Evolutionary conservation across 2,113 vertebrate species (phyloP), one percentile per base, ranked within the genome.

Genomic region (Lampris megalopsis): DNA sequence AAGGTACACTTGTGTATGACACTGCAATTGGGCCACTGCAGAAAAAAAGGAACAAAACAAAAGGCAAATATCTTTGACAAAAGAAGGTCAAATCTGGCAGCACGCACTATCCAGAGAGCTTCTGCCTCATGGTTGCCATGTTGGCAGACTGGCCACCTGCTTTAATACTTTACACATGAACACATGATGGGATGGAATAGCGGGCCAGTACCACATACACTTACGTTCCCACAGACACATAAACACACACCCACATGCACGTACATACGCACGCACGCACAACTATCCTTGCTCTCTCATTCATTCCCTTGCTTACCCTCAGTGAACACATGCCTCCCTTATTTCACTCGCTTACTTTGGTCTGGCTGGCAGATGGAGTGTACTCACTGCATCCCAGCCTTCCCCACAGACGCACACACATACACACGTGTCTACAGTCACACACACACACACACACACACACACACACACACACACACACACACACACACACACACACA

Each of bases 331-430:
- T 82, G 79, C 77, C 80, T 81, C 77, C 66, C 48, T 77, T 63
- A 65, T 41, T 52, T 53, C 73, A 65, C 37, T 59, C 45, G 58
- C 67, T 35, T 54, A 76, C 75, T 90, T 78, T 87, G 88, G 89
- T 93, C 91, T 91, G 88, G 81, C 77, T 60, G 54, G 74, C 89
- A 93, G 92, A 93, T 90, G 89, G 77, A 88, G 83, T 84, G 49
- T 61, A 63, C 60, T 77, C 70, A 75, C 71, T 83, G 64, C 78
- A 68, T 57, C 69, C 81, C 68, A 75, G 59, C 24, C 71, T 52
- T 80, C 40, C 11, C 40, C 35, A 68, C 67, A 71, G 38, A 68
- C 59, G 42, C 53, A 63, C 49, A 63, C 36, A 52, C 64, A 63
- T 49, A 73, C 67, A 73, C 78, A 67, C 35, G 57, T 61, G 71